Percentiles rank a stretch among this genome's conserved stretches.
phyloP scores from a whole-genome alignment of 2,113 vertebrate species.

The Crotalus tigris region DNA sequence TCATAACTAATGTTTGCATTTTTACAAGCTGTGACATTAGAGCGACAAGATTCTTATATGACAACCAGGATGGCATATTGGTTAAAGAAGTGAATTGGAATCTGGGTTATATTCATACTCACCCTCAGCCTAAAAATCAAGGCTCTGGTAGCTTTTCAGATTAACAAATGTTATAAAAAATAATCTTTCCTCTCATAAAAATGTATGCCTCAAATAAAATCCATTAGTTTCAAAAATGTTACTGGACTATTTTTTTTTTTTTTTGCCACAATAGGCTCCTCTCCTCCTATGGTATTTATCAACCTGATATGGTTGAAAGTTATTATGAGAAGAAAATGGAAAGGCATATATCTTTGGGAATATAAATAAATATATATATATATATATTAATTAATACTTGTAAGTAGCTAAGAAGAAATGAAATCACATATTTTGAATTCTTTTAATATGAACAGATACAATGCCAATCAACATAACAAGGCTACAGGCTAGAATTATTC shows the following conservation, averaged over 20 bases:
- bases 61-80: neutral
- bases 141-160: neutral
- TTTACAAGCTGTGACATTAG: neutral
- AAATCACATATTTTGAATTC: neutral
- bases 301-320: neutral
- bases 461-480: neutral
- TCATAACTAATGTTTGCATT: neutral
- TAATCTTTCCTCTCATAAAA: neutral
- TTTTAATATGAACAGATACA: rapidly evolving
- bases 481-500: neutral
- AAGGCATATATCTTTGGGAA: neutral
- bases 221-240: neutral
- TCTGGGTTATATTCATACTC: neutral
- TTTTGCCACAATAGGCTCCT: neutral
- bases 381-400: neutral
- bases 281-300: neutral
- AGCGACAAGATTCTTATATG: neutral
- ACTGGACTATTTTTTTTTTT: neutral
- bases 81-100: neutral
- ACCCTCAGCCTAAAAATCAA: neutral
- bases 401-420: neutral
- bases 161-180: neutral
- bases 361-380: neutral
- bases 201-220: neutral
- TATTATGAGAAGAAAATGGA: neutral